Evolutionary conservation across 2,888 invertebrate genomes (phyloP).

Genomic region (Rapana venosa): DNA sequence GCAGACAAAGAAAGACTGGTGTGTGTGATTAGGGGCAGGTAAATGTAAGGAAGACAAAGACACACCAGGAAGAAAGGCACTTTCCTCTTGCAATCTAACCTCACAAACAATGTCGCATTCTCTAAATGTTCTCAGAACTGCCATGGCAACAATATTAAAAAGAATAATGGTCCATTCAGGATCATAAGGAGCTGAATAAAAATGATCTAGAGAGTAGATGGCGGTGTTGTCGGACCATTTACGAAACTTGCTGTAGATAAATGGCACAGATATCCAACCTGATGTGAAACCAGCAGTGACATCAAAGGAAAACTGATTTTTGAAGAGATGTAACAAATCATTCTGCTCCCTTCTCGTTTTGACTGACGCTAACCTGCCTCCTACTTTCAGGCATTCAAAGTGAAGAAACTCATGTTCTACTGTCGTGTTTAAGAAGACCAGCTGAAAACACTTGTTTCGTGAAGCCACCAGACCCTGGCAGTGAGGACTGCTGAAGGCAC

Average conservation of each 20-base stretch:
- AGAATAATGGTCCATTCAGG: not conserved
- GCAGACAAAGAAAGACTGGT: not conserved
- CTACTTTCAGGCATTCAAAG: not conserved
- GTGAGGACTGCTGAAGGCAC: slow-evolving; percentile 8
- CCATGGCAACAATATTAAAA: not conserved
- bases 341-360: not conserved
- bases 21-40: not conserved
- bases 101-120: not conserved
- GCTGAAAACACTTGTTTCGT: not conserved
- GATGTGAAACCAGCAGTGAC: not conserved
- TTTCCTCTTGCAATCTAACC: too few species aligned
- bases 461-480: not conserved
- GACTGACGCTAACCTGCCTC: not conserved
- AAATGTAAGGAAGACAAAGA: not conserved
- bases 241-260: not conserved
- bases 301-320: not conserved
- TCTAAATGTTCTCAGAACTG: fast-evolving
- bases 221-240: not conserved
- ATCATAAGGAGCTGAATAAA: not conserved
- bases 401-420: not conserved
- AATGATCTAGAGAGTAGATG: not conserved
- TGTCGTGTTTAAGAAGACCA: not conserved
- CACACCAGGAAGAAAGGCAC: not conserved
- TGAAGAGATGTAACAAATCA: not conserved
- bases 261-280: not conserved